A percentile compares a stretch with the other conserved stretches of the same genome.
Conservation (phyloP, 2,888 invertebrate species). For the Lobophora halterata region DNA sequence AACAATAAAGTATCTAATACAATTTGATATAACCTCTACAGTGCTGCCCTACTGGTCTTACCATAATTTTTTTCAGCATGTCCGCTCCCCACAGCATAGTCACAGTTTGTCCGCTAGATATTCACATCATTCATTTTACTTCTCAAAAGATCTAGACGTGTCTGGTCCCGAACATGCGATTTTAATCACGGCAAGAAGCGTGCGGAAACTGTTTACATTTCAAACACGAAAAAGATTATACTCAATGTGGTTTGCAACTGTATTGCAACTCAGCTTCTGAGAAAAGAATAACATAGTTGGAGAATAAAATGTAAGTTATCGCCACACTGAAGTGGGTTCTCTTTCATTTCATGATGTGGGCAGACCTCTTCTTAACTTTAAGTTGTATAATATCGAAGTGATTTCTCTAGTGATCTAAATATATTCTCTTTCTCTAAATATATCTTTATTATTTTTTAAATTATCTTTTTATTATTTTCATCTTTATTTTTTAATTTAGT, state of each 20-base stretch:
- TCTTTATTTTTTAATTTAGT: too few relatives aligned
- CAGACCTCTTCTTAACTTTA: conserved; percentile 13
- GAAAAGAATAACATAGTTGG: conserved; percentile 1
- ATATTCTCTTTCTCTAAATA: too few relatives aligned
- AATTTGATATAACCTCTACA: too few relatives aligned
- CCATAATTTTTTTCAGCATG: too few relatives aligned
- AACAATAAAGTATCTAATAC: too few relatives aligned
- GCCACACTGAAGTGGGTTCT: conserved; percentile 5
- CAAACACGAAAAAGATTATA: conserved; percentile 1
- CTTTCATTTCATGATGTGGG: conserved; percentile 10
- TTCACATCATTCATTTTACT: conserved; percentile 2
- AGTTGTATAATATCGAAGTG: too few relatives aligned
- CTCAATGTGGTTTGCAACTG: conserved; percentile 4
- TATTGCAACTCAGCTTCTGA: not conserved
- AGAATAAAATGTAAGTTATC: conserved; percentile 6
- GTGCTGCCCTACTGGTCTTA: too few relatives aligned
- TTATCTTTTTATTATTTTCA: too few relatives aligned
- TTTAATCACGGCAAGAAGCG: conserved; percentile 25
- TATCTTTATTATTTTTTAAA: too few relatives aligned
- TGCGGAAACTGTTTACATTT: conserved; percentile 8
- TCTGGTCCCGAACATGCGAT: conserved; percentile 19
- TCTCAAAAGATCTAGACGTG: conserved; percentile 21
- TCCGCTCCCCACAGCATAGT: too few relatives aligned
- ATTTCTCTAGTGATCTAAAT: conserved; percentile 13
- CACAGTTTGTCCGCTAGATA: conserved; percentile 2